Evolutionary conservation across 2,888 invertebrate species (phyloP), one percentile per base, ranked within the genome.

Genomic region (Acleris literana): DNA sequence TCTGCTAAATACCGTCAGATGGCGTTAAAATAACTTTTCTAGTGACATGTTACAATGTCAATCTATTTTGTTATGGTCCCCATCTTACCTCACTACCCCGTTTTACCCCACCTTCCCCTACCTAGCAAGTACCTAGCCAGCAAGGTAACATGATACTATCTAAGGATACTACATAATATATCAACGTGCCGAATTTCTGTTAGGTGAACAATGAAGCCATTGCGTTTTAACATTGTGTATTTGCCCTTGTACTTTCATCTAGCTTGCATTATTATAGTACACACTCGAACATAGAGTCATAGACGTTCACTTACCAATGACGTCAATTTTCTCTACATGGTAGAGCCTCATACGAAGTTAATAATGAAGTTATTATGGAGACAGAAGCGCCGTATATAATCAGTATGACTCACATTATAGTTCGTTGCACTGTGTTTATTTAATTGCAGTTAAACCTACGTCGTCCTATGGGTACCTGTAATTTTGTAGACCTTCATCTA

Each of bases 271-370:
- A 43, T 18, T n/a, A 56, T 51, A 44, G 51, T 44, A 51, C 18
- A 20, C 4, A 5, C 18, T 33, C 7, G 39, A 6, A 39, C 55
- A n/a, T 58, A 51, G 51, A 51, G 49, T 54, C 49, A 55, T 65
- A 18, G 18, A 60, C 39, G 57, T 46, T 46, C 46, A 56, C 56
- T 56, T 16, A 17, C 46, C 17, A 33, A 5, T 65, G 65, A 66
- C 66, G 66, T 62, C 66, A 62, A 66, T 57, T 66, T 57, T 66
- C 61, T 62, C 22, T 62, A 66, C 61, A 62, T 51, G 61, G 61
- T 48, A 53, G 61, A 46, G 39, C 46, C 25, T 57, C 57, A 20
- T 59, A 16, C 58, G 33, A 33, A 29, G 49, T 46, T 46, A 17
- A 25, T 25, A 33, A 58, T 17, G 49, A 49, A 59, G 46, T 58